Evolutionary conservation across 2,113 vertebrate species (phyloP).

Genomic region (Podarcis cretensis): DNA sequence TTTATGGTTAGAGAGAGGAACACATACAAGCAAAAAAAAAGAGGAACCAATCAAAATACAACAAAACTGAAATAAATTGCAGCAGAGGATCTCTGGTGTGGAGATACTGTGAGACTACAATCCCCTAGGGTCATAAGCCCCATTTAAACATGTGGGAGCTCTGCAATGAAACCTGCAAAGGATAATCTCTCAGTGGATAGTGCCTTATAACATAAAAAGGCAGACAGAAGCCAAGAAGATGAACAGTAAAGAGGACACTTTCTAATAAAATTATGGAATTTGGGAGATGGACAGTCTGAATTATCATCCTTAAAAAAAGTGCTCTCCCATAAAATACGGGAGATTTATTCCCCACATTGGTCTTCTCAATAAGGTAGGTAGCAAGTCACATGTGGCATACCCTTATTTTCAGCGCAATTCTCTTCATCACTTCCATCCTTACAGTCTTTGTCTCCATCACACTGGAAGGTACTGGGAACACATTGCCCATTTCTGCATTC

Average conservation of each 20-base stretch:
- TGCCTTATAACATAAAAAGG: not conserved
- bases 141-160: not conserved
- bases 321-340: not conserved
- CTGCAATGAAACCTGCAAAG: not conserved
- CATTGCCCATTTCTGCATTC: conserved; percentile 92
- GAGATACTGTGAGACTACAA: not conserved
- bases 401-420: conserved; percentile 80
- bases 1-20: too few relatives aligned
- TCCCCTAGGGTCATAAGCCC: too few relatives aligned
- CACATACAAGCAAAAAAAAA: not conserved
- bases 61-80: not conserved
- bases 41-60: not conserved
- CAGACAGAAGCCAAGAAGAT: not conserved
- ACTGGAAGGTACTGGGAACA: conserved; percentile 88
- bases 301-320: not conserved
- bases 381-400: not conserved
- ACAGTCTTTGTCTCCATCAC: conserved; percentile 94
- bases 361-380: not conserved
- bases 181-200: not conserved
- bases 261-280: not conserved
- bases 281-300: not conserved
- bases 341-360: not conserved
- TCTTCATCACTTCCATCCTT: conserved; percentile 94
- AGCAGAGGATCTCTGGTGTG: not conserved
- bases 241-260: not conserved